phyloP scores from a whole-genome alignment of 2,888 invertebrate species.

The Pemphredon lugubris region DNA sequence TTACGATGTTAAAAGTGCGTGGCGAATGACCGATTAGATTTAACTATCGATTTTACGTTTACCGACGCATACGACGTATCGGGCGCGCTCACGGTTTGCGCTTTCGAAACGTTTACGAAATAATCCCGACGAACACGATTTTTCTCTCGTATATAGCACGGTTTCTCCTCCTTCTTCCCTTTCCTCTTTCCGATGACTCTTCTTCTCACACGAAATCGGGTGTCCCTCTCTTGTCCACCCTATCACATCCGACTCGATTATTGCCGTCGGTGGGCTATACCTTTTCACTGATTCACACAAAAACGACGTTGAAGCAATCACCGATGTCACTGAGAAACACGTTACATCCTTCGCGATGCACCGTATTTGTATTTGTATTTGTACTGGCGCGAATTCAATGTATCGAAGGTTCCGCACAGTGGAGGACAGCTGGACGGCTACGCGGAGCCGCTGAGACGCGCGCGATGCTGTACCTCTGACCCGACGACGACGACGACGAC shows the following conservation, averaged over 20 bases:
- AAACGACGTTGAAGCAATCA: constrained; percentile 35
- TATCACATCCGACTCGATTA: constrained; percentile 13
- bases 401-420: constrained; percentile 9
- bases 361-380: too few species aligned
- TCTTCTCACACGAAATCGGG: constrained; percentile 7
- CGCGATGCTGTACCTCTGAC: constrained; percentile 25
- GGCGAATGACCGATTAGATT: not conserved
- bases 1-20: too few species aligned
- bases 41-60: not conserved
- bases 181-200: not conserved
- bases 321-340: constrained; percentile 54
- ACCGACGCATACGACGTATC: too few species aligned
- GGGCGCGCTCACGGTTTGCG: not conserved
- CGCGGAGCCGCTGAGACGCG: constrained; percentile 28
- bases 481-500: constrained; percentile 26
- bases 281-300: constrained; percentile 36
- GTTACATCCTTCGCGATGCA: constrained; percentile 44
- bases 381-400: constrained; percentile 38
- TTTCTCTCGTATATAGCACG: too few species aligned
- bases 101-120: not conserved
- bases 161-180: not conserved
- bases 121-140: constrained; percentile 7
- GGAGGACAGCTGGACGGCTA: constrained; percentile 9
- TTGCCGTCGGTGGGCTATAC: constrained; percentile 20
- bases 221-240: constrained; percentile 22